A percentile compares a stretch with the other conserved stretches of the same genome.
phyloP scores from a whole-genome alignment of 2,113 vertebrate species.

The Tachycineta bicolor region DNA sequence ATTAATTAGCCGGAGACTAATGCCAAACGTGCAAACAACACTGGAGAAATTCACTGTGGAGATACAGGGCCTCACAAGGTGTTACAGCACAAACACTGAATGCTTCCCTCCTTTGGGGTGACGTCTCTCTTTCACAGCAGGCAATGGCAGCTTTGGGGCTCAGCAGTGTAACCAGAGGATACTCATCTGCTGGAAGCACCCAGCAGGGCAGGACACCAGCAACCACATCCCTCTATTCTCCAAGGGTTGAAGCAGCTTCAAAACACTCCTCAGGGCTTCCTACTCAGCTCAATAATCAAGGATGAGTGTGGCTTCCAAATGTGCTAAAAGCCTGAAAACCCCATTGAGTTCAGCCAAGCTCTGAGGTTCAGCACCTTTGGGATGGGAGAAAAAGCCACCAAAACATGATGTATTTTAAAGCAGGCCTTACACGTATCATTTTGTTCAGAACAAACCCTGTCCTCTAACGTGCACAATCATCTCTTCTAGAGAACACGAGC shows the following conservation, averaged over 20 bases:
- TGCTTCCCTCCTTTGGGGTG: not conserved
- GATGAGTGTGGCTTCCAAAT: not conserved
- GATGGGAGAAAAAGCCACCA: not conserved
- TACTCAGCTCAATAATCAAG: not conserved
- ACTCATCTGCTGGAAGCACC: not conserved
- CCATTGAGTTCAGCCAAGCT: not conserved
- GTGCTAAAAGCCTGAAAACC: not conserved
- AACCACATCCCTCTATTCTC: not conserved
- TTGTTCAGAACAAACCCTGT: not conserved
- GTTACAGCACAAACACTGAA: not conserved
- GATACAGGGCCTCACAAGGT: not conserved
- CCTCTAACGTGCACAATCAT: not conserved
- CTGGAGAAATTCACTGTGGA: not conserved
- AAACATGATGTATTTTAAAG: not conserved
- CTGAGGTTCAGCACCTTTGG: not conserved
- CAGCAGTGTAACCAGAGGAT: not conserved
- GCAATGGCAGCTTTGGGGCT: not conserved
- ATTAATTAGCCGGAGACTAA: not conserved
- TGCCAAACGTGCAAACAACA: not conserved
- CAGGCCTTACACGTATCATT: not conserved
- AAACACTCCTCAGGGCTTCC: not conserved
- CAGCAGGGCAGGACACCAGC: not conserved
- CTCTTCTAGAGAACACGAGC: not conserved
- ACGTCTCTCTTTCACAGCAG: not conserved
- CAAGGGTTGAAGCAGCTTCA: not conserved